Base-by-base conservation (phyloP, 2,888 invertebrate genomes). In the Stenodera caucasica region DNA sequence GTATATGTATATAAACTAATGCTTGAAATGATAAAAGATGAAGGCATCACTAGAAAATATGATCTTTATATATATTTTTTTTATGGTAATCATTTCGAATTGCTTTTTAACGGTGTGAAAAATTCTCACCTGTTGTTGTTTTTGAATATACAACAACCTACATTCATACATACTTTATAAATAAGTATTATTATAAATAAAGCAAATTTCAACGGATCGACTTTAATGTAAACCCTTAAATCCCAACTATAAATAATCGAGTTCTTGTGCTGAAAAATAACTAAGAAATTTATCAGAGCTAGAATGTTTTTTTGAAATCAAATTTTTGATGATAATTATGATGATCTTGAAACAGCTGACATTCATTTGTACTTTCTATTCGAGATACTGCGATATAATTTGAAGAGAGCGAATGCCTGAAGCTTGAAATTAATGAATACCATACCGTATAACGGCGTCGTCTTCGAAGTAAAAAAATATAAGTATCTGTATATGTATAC, bases 401-500 rank as follows among this genome's bases (percentile, higher is more conserved):
- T 60, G 33, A 55, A 29, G 9, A 18, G 37, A 40, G 45, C 14
- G 18, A 40, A 53, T 54, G 64, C 60, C 62, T 29, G 52, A 45
- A 59, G 57, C 57, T 57, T 58, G 60, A 61, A 61, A 66, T 63
- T 64, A 64, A 66, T 61, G 66, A 66, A 58, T 40, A 51, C 49
- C 18, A 18, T 15, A 37, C 15, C n/a, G n/a, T n/a, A n/a, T n/a
- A n/a, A n/a, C n/a, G n/a, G n/a, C n/a, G n/a, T n/a, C n/a, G n/a
- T n/a, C n/a, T n/a, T n/a, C n/a, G n/a, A n/a, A n/a, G n/a, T n/a
- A n/a, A n/a, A n/a, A n/a, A n/a, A n/a, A n/a, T n/a, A n/a, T n/a
- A n/a, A n/a, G n/a, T n/a, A n/a, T n/a, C n/a, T n/a, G n/a, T n/a
- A n/a, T n/a, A n/a, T n/a, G n/a, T n/a, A n/a, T n/a, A n/a, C n/a